These are phyloP conservation scores for Drosophila obscura DNA, from an alignment of 1,140 invertebrate genomes.

Conservation along the genomic window DNA sequence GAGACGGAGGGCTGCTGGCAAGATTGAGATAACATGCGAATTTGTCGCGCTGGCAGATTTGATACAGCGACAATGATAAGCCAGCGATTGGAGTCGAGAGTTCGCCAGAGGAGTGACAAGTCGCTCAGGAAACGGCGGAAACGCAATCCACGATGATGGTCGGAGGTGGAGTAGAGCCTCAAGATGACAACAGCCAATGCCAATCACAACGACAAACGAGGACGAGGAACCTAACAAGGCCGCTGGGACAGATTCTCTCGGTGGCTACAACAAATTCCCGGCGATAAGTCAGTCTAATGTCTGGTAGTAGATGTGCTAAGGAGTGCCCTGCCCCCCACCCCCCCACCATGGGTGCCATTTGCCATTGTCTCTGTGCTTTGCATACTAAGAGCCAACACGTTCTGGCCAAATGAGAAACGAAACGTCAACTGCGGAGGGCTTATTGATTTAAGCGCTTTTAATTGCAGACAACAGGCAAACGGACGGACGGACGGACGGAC, in stretches of 20 bases:
- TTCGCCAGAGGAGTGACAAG: constrained; percentile 46
- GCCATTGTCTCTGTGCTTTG: constrained; percentile 44
- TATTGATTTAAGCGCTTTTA: constrained; percentile 74
- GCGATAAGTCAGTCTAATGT: constrained; percentile 47
- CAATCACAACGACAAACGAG: constrained; percentile 37
- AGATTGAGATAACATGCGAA: constrained; percentile 67
- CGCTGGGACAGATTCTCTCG: constrained; percentile 40
- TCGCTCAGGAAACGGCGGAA: constrained; percentile 3
- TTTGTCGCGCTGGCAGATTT: constrained; percentile 65
- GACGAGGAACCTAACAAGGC: constrained; percentile 40
- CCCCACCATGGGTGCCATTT: neutral
- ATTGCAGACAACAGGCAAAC: constrained; percentile 54
- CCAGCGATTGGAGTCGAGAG: constrained; percentile 29
- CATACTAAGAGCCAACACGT: constrained; percentile 56
- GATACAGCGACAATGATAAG: constrained; percentile 53
- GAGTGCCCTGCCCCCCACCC: neutral
- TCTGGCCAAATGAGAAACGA: constrained; percentile 54
- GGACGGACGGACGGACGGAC: neutral
- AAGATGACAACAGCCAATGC: constrained; percentile 10
- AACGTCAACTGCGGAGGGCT: constrained; percentile 49
- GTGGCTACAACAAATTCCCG: constrained; percentile 23
- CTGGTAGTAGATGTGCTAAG: constrained; percentile 8
- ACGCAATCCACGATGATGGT: constrained; percentile 27
- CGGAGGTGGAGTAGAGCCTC: constrained; percentile 26
- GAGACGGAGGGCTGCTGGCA: constrained; percentile 35